These are phyloP conservation scores for Anguilla marmorata DNA, from an alignment of 2,797 vertebrate species.

Conservation along the genomic window DNA sequence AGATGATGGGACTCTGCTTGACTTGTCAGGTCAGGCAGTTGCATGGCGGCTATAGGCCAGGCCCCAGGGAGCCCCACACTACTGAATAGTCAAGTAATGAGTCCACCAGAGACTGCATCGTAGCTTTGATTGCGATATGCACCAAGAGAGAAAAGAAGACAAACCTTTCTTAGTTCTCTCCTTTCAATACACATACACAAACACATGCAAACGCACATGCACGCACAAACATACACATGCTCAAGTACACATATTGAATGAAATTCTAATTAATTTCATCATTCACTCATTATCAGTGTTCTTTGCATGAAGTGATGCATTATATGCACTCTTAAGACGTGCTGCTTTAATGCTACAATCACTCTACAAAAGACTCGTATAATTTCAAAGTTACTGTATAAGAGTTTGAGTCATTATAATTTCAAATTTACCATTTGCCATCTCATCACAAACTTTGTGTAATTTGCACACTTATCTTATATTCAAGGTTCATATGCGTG, in stretches of 20 bases:
- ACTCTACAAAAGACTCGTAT: constrained; percentile 61
- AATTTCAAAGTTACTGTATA: constrained; percentile 50
- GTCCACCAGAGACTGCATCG: constrained; percentile 75
- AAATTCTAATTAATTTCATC: constrained; percentile 23
- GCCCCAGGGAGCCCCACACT: constrained; percentile 55
- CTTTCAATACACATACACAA: neutral
- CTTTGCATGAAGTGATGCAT: constrained; percentile 73
- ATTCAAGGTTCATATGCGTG: neutral
- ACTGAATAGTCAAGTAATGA: constrained; percentile 74
- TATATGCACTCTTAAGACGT: constrained; percentile 61
- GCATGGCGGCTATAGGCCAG: constrained; percentile 26
- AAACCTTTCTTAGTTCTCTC: constrained; percentile 64
- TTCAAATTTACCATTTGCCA: constrained; percentile 54
- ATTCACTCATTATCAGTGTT: constrained; percentile 63
- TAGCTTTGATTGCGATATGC: constrained; percentile 71
- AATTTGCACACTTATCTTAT: neutral
- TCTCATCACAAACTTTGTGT: constrained; percentile 61
- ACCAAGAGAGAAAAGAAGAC: constrained; percentile 48
- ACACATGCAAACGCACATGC: constrained; percentile 12
- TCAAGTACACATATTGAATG: constrained; percentile 27
- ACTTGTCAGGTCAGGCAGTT: constrained; percentile 56
- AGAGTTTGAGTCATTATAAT: too few species aligned
- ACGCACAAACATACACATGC: constrained; percentile 2
- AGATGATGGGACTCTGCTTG: constrained; percentile 61
- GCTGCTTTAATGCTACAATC: constrained; percentile 70